Conservation (phyloP, 2,113 vertebrate species). For the pig (Sus scrofa) region DNA sequence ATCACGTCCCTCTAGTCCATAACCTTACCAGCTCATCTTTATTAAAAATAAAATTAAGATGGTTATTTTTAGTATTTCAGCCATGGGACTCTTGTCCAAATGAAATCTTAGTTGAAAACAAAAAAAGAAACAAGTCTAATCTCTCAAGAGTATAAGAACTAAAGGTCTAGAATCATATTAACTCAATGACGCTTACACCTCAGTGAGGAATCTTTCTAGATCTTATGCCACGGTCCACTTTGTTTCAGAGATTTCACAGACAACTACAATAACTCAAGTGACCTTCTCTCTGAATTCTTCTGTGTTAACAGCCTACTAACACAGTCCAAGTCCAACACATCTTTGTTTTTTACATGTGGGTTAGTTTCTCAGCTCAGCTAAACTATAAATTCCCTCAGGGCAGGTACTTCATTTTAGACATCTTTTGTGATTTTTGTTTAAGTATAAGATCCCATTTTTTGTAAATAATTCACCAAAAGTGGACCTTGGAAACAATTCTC, state of each 20-base stretch:
- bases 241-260: slow-evolving; percentile 27
- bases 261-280: background rate
- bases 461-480: background rate
- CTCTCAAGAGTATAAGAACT: background rate
- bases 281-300: background rate
- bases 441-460: background rate
- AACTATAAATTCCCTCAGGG: background rate
- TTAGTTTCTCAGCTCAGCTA: background rate
- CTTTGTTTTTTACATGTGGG: background rate
- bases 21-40: background rate
- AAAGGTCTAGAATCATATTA: background rate
- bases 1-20: background rate
- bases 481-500: background rate
- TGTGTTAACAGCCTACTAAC: background rate
- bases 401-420: background rate
- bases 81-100: background rate
- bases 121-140: background rate
- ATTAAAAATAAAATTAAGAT: slow-evolving; percentile 35
- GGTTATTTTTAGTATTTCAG: background rate
- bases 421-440: slow-evolving; percentile 5
- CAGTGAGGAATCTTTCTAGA: background rate
- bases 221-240: background rate
- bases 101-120: background rate
- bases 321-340: background rate
- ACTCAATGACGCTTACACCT: background rate